These are phyloP conservation scores for Acanthopleura granulata DNA, from an alignment of 2,888 invertebrate species.

Conservation along the genomic window DNA sequence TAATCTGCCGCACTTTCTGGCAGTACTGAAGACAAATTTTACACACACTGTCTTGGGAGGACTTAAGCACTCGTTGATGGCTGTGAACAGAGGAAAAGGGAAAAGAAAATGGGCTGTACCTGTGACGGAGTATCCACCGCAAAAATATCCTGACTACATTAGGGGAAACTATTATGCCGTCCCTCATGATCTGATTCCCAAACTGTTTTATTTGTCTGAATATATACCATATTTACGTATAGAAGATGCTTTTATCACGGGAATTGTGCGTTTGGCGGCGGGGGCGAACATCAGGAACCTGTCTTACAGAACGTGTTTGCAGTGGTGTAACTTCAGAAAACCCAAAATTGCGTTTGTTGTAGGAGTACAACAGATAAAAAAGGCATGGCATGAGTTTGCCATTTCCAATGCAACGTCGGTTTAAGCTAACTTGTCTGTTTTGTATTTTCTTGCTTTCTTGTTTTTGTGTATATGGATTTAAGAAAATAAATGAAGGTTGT, in stretches of 20 bases:
- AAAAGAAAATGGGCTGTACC: conserved; percentile 46
- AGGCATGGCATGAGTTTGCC: too few relatives aligned
- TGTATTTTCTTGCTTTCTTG: too few relatives aligned
- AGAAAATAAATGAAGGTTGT: too few relatives aligned
- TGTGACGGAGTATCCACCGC: conserved; percentile 29
- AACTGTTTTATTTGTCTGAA: conserved; percentile 20
- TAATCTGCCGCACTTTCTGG: conserved; percentile 66
- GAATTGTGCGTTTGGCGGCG: conserved; percentile 32
- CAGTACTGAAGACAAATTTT: neutral
- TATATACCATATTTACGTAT: conserved; percentile 70
- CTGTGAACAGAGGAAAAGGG: neutral
- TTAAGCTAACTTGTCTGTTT: too few relatives aligned
- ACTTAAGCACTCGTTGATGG: neutral
- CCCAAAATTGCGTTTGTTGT: too few relatives aligned
- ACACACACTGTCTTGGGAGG: neutral
- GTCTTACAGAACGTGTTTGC: too few relatives aligned
- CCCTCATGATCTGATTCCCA: conserved; percentile 65
- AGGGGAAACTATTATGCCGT: conserved; percentile 38
- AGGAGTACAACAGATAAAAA: too few relatives aligned
- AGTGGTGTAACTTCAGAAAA: too few relatives aligned
- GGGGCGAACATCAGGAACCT: conserved; percentile 11
- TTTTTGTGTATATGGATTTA: too few relatives aligned
- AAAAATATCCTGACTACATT: conserved; percentile 35
- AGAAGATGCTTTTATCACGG: conserved; percentile 44
- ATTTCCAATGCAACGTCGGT: too few relatives aligned